A percentile compares a stretch with the other conserved stretches of the same genome.
Evolutionary conservation across 2,113 vertebrate species (phyloP).

Genomic region (Equus przewalskii): DNA sequence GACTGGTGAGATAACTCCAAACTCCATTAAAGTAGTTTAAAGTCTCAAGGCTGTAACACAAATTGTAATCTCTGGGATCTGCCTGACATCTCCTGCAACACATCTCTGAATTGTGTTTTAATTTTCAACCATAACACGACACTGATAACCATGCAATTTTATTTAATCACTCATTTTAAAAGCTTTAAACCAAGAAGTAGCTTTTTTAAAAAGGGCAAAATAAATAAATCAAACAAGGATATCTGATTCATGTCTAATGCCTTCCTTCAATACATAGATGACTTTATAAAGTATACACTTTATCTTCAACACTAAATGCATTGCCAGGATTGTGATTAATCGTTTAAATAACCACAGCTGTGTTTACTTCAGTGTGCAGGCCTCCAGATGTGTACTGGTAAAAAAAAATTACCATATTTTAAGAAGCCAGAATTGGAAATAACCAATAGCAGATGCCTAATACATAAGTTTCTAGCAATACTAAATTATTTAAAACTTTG

Average conservation of each 20-base stretch:
- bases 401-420: slow-evolving; percentile 57
- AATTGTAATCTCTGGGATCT: not conserved
- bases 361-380: slow-evolving; percentile 50
- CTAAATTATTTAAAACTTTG: slow-evolving; percentile 50
- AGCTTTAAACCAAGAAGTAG: not conserved
- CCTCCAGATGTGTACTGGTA: slow-evolving; percentile 58
- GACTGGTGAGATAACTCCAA: slow-evolving; percentile 2
- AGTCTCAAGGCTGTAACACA: not conserved
- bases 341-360: slow-evolving; percentile 70
- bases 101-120: slow-evolving; percentile 20
- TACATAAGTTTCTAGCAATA: slow-evolving; percentile 59
- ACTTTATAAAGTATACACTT: slow-evolving; percentile 46
- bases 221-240: slow-evolving; percentile 48
- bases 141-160: slow-evolving; percentile 16
- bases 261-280: not conserved
- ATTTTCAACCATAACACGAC: slow-evolving; percentile 16
- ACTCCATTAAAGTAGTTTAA: slow-evolving; percentile 28
- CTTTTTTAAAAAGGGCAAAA: slow-evolving; percentile 9
- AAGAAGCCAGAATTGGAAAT: slow-evolving; percentile 60
- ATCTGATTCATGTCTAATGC: not conserved
- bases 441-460: slow-evolving; percentile 64
- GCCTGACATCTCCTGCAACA: not conserved
- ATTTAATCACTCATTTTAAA: slow-evolving; percentile 55
- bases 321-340: slow-evolving; percentile 59
- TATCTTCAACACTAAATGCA: slow-evolving; percentile 61